A percentile compares a stretch with the other conserved stretches of the same genome.
phyloP scores from a whole-genome alignment of 2,113 vertebrate species.

The Brachirus orientalis region DNA sequence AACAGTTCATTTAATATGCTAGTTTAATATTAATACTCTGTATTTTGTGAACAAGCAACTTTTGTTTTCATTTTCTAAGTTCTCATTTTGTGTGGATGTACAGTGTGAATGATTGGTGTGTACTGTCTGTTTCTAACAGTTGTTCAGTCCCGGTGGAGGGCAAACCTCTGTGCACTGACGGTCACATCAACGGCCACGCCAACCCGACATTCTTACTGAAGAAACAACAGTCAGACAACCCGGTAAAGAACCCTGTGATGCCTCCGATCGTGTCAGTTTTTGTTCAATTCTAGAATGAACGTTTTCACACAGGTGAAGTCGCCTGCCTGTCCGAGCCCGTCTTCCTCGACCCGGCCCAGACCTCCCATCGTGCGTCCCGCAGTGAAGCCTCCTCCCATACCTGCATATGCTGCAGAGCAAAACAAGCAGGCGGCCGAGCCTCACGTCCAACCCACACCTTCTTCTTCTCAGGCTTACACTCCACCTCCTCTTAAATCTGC shows the following conservation, averaged over 20 bases:
- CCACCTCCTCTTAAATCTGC: constrained; percentile 19
- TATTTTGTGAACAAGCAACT: too few relatives aligned
- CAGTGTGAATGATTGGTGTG: background rate
- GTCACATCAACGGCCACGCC: constrained; percentile 79
- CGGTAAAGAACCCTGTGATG: constrained; percentile 76
- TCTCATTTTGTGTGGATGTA: background rate
- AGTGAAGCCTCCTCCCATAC: constrained; percentile 75
- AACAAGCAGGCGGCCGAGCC: background rate
- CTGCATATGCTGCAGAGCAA: constrained; percentile 41
- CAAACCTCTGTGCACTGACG: constrained; percentile 47
- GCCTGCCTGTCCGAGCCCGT: constrained; percentile 50
- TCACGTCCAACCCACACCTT: background rate
- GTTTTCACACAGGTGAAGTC: constrained; percentile 43
- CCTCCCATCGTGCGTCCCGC: constrained; percentile 60
- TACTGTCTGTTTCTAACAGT: constrained; percentile 34
- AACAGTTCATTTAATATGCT: too few relatives aligned
- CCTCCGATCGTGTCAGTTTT: background rate
- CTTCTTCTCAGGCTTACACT: constrained; percentile 40
- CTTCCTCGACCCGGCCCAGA: constrained; percentile 57
- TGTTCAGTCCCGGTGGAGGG: constrained; percentile 34
- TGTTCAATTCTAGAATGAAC: background rate
- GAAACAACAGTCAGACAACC: constrained; percentile 81
- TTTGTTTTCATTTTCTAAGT: too few relatives aligned
- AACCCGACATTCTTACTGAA: constrained; percentile 91
- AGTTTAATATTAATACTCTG: too few relatives aligned